Evolutionary conservation across 2,797 vertebrate genomes (phyloP), one percentile per base, ranked within the genome.

Genomic region (Alosa sapidissima): DNA sequence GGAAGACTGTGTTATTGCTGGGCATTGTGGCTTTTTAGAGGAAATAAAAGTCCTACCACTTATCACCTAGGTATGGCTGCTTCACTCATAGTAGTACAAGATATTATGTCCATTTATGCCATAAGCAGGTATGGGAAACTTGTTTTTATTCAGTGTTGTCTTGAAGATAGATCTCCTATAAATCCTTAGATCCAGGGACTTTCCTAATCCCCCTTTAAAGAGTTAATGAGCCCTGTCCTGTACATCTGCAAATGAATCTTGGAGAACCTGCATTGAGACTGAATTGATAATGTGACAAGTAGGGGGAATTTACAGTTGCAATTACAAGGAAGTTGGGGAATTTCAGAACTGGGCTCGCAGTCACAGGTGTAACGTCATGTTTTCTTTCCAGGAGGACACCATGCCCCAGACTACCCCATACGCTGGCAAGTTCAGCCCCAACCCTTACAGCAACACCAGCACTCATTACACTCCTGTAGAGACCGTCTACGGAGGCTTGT

Each of bases 371-470:
- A 78, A 78, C 28, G 41, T 78, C 41, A 78, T 45, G 16, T n/a
- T 78, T 8, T 14, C 68, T 36, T 78, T 78, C 84, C 84, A 65
- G 9, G 82, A 89, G 88, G 87, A 85, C 83, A 96, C 84, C 90
- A 99, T 99, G 98, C 97, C 98, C 81, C 98, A 98, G 91, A 99
- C 97, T 0, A 97, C 97, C 81, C 97, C 97, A 0, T 97, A 98
- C 85, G 95, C 97, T 11, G 96, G 95, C 0, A 97, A 98, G 96
- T 98, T 98, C 93, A 95, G 94, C 93, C 95, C 96, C 87, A 93
- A 93, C 0, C 88, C 96, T 36, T 98, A 96, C 89, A 94, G 93
- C 94, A 65, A 68, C 82, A 45, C 83, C 45, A 86, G 82, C 16
- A 41, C 84, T 51, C 89, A 85, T 62, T 85, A 85, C 78, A 85